Evolutionary conservation across 2,888 invertebrate genomes (phyloP).

Genomic region (Clunio marinus): DNA sequence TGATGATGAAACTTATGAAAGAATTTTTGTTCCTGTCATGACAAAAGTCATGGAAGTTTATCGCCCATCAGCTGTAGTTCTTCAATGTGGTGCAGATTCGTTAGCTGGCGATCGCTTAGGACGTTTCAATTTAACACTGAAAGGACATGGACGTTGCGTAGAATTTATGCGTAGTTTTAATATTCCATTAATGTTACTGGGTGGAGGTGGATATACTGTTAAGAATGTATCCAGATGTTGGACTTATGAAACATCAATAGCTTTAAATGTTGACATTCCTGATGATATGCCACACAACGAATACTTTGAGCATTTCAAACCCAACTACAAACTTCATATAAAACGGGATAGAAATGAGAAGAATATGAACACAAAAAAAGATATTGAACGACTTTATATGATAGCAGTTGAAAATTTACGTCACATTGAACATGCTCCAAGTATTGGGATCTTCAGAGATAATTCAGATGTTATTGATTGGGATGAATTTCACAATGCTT

Average conservation of each 20-base stretch:
- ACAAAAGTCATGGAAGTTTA: neutral
- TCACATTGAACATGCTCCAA: no score
- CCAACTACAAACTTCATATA: neutral
- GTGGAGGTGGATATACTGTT: slow-evolving; percentile 18
- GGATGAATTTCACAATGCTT: no score
- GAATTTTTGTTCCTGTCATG: neutral
- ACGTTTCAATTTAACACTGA: slow-evolving; percentile 1
- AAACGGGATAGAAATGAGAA: neutral
- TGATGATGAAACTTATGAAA: neutral
- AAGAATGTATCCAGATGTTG: slow-evolving; percentile 6
- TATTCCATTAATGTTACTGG: slow-evolving; percentile 6
- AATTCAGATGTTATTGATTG: no score
- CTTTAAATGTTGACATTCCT: neutral
- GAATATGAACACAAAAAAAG: neutral
- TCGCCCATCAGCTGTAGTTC: neutral
- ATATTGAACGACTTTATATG: no score
- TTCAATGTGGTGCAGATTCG: slow-evolving; percentile 9
- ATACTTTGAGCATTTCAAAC: neutral
- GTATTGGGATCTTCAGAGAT: no score
- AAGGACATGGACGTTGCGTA: slow-evolving; percentile 8
- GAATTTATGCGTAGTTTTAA: neutral
- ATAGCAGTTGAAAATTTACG: no score
- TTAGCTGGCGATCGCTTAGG: slow-evolving; percentile 13
- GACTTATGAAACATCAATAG: slow-evolving; percentile 4
- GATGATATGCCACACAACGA: neutral